These are phyloP conservation scores for Gymnosoma rotundatum DNA, from an alignment of 2,888 invertebrate species.

Conservation along the genomic window DNA sequence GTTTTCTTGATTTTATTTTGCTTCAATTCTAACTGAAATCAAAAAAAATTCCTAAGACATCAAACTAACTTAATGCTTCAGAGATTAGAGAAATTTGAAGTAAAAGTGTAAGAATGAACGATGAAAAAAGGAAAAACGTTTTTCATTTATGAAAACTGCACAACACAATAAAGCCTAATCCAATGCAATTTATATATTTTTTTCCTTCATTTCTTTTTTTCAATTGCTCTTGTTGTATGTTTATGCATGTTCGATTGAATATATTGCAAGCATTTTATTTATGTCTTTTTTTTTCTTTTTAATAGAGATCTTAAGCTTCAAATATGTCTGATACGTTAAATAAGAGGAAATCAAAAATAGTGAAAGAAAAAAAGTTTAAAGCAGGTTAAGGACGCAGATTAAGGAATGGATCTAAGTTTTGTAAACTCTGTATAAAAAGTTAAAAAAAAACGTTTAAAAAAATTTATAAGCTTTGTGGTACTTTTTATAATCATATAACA, in stretches of 20 bases:
- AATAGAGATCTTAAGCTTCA: slow-evolving; percentile 57
- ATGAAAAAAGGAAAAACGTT: slow-evolving; percentile 17
- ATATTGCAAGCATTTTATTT: slow-evolving; percentile 35
- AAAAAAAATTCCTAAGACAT: slow-evolving; percentile 65
- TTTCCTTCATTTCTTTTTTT: slow-evolving; percentile 41
- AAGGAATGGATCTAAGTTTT: too few species aligned
- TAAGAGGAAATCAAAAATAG: slow-evolving; percentile 32
- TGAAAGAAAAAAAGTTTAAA: slow-evolving; percentile 1
- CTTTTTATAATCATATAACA: too few species aligned
- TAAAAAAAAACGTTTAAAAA: too few species aligned
- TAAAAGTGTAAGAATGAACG: slow-evolving; percentile 37
- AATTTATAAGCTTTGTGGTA: too few species aligned
- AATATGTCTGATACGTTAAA: slow-evolving; percentile 60
- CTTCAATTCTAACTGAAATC: slow-evolving; percentile 26
- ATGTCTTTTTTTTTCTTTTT: background rate
- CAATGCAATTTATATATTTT: slow-evolving; percentile 69
- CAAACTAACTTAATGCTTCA: slow-evolving; percentile 39
- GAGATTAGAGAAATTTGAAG: slow-evolving; percentile 57
- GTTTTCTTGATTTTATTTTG: slow-evolving; percentile 1
- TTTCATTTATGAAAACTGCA: slow-evolving; percentile 52
- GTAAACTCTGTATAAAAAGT: too few species aligned
- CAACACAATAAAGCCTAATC: slow-evolving; percentile 70
- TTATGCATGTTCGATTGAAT: slow-evolving; percentile 38
- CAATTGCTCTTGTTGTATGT: slow-evolving; percentile 21
- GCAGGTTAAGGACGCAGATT: background rate